Evolutionary conservation across 2,113 vertebrate genomes (phyloP), one percentile per base, ranked within the genome.

Genomic region (Vanacampus margaritifer): DNA sequence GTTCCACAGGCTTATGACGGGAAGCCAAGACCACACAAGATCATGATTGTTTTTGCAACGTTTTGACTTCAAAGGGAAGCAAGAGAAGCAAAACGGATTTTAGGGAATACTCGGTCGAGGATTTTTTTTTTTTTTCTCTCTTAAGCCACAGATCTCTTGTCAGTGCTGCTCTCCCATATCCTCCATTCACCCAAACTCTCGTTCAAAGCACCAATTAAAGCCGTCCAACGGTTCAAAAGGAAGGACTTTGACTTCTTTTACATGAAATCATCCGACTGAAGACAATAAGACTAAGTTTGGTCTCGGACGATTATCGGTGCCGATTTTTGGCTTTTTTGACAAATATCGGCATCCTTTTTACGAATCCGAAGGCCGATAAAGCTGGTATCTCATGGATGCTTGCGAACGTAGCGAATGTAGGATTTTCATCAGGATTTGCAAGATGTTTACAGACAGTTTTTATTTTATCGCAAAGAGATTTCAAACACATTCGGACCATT

Each of bases 21-120:
- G 21, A 79, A 81, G 58, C 13, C 1, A 26, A 37, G 69, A 65
- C 56, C 64, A 11, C 76, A 66, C 57, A 37, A 94, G 91, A 84
- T 69, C 77, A 71, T 89, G 86, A 91, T 94, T 95, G 94, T 96
- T 90, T 83, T 74, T 14, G 32, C 79, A 89, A 93, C 91, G 83
- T 88, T 87, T 43, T 67, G 62, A 64, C 48, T 69, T 79, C 65
- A 73, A n/a, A 79, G 69, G 65, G 62, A 77, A 67, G 16, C 69
- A 74, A 74, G 58, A 64, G 59, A 46, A 64, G 28, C 28, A 21
- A 26, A 32, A n/a, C 17, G 37, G 36, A 13, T n/a, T 68, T 69
- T 16, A 66, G 64, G 68, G 35, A 68, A 45, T 1, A n/a, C 21
- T 2, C 64, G 56, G 54, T 78, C 77, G 61, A 70, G 53, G 58